Base-by-base conservation (phyloP, 2,888 invertebrate genomes). In the Eudiplozoon nipponicum region DNA sequence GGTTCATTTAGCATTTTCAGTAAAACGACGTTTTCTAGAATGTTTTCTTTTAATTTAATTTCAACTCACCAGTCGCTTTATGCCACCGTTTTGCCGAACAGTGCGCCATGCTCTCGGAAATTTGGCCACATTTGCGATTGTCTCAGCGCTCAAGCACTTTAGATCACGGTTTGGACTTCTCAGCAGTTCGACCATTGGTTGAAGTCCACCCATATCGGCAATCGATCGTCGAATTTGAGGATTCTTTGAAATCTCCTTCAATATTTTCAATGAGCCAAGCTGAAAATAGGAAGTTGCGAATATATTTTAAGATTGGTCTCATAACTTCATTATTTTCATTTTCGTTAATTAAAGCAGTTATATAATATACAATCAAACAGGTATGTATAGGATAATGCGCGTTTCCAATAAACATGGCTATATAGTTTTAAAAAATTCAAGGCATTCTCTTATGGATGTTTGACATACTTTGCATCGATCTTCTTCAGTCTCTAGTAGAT, bases 401-500 rank as follows among this genome's bases (percentile, higher is more conserved):
- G n/a, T n/a, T n/a, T n/a, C n/a, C n/a, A n/a, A n/a, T n/a, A n/a
- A n/a, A n/a, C n/a, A n/a, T n/a, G n/a, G n/a, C n/a, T n/a, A n/a
- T n/a, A n/a, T n/a, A n/a, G n/a, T n/a, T n/a, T n/a, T n/a, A n/a
- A n/a, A n/a, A n/a, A n/a, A n/a, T n/a, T n/a, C n/a, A n/a, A n/a
- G n/a, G n/a, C n/a, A n/a, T n/a, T n/a, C n/a, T n/a, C n/a, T n/a
- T n/a, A n/a, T n/a, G n/a, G n/a, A n/a, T n/a, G n/a, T 3, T 5
- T 13, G 39, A 44, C 49, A 46, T 48, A 65, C 64, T 55, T 76
- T 74, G 57, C 81, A 81, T 51, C 78, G 75, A 45, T 75, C 62
- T 52, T 81, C 77, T 49, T 72, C 70, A 0, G 80, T 78, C 57
- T 84, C 81, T 38, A 86, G 59, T 15, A 86, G 67, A 56, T 86